These are phyloP conservation scores for Ochotona curzoniae DNA, from an alignment of 2,113 vertebrate genomes.

Conservation along the genomic window DNA sequence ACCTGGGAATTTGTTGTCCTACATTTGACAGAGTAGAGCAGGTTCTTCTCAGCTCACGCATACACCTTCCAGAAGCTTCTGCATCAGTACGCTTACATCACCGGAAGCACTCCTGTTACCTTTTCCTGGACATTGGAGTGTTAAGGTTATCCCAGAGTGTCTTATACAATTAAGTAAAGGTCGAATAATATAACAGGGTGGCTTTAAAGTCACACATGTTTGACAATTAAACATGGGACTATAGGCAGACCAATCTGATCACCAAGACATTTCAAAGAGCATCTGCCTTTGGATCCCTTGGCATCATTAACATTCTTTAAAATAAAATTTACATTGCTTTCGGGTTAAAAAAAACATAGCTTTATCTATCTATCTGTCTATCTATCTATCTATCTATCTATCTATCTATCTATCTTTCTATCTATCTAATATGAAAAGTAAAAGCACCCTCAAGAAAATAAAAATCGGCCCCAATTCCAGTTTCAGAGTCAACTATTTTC, in stretches of 20 bases:
- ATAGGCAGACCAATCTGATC: background rate
- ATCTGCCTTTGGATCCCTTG: background rate
- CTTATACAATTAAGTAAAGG: background rate
- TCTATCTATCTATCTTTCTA: background rate
- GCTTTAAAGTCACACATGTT: background rate
- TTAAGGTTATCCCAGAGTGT: background rate
- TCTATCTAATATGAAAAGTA: background rate
- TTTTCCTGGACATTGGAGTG: no score
- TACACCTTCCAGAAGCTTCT: background rate
- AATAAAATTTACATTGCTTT: background rate
- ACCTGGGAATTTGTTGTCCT: background rate
- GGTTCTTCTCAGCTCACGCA: no score
- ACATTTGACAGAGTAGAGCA: background rate
- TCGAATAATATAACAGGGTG: background rate
- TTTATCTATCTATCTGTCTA: no score
- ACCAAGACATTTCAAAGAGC: background rate
- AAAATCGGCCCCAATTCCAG: background rate
- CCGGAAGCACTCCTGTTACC: background rate
- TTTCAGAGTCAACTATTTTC: background rate
- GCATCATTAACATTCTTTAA: background rate
- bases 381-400: no score
- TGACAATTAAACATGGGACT: background rate
- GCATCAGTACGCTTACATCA: background rate
- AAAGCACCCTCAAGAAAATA: background rate
- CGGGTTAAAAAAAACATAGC: background rate